A percentile compares a stretch with the other conserved stretches of the same genome.
These are phyloP conservation scores for Canis aureus DNA, from an alignment of 2,113 vertebrate species.

Conservation along the genomic window DNA sequence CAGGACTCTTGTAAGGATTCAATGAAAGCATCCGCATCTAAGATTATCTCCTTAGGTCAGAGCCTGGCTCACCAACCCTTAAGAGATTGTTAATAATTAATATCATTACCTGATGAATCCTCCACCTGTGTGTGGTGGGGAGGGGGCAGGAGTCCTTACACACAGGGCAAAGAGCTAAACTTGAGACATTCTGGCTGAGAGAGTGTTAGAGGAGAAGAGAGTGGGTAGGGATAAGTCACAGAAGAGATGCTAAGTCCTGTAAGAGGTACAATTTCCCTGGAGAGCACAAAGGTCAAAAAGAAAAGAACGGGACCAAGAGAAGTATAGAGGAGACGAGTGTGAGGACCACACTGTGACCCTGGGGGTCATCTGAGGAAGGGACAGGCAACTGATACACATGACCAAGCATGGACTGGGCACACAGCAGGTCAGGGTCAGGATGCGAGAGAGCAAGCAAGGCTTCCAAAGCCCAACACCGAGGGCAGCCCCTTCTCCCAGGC, in stretches of 20 bases:
- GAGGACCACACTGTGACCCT: background rate
- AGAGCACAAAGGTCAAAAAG: slow-evolving; percentile 32
- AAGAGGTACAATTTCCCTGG: background rate
- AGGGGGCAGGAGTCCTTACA: background rate
- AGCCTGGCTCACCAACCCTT: slow-evolving; percentile 47
- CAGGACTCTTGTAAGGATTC: background rate
- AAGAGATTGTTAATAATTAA: background rate
- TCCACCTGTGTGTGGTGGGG: background rate
- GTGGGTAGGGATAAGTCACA: background rate
- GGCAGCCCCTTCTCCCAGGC: background rate
- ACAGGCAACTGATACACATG: background rate
- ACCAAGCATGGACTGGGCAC: background rate
- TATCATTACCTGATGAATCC: background rate
- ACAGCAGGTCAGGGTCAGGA: background rate
- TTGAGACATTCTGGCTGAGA: background rate
- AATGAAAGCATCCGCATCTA: background rate
- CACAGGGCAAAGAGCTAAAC: background rate
- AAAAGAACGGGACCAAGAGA: background rate
- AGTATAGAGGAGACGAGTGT: background rate
- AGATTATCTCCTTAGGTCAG: slow-evolving; percentile 35
- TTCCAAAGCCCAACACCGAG: background rate
- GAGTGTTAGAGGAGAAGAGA: background rate
- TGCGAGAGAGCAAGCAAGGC: background rate
- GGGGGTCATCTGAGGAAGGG: background rate
- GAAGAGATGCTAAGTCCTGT: slow-evolving; percentile 7